A percentile compares a stretch with the other conserved stretches of the same genome.
Evolutionary conservation across 2,113 vertebrate species (phyloP).

Genomic region (Pollachius pollachius): DNA sequence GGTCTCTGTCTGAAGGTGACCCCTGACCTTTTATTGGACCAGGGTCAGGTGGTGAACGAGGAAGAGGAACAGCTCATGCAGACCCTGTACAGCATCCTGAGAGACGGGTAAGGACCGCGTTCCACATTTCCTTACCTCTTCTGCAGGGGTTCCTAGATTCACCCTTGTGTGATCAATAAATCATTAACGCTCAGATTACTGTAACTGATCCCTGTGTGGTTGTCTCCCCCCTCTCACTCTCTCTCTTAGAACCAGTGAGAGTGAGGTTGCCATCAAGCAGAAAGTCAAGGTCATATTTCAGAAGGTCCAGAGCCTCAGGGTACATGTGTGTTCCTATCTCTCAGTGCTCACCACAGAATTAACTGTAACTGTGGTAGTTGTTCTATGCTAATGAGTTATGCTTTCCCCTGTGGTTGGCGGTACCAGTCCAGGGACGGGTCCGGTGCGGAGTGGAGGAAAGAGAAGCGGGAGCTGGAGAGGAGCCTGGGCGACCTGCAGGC

Average conservation of each 20-base stretch:
- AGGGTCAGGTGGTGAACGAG: constrained; percentile 76
- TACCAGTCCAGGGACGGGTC: constrained; percentile 47
- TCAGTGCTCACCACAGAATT: neutral
- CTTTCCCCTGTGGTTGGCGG: neutral
- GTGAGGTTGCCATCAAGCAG: constrained; percentile 71
- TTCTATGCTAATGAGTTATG: neutral
- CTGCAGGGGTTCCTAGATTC: neutral
- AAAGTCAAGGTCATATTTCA: constrained; percentile 81
- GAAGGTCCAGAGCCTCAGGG: constrained; percentile 79
- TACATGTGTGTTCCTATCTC: constrained; percentile 45
- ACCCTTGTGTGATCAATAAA: neutral
- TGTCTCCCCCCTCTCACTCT: constrained; percentile 5
- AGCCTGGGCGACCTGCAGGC: constrained; percentile 77
- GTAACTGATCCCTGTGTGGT: neutral
- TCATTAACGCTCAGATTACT: neutral
- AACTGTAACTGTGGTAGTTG: neutral
- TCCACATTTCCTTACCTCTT: neutral
- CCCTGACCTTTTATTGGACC: constrained; percentile 89
- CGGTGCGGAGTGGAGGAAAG: constrained; percentile 53
- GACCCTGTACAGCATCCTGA: constrained; percentile 81
- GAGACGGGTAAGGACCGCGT: constrained; percentile 78
- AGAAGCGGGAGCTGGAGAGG: constrained; percentile 70
- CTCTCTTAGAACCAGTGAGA: constrained; percentile 77
- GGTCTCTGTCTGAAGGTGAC: constrained; percentile 82
- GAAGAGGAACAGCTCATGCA: constrained; percentile 77